Evolutionary conservation across 1,140 invertebrate genomes (phyloP), one percentile per base, ranked within the genome.

Genomic region (Mylabris phalerata): DNA sequence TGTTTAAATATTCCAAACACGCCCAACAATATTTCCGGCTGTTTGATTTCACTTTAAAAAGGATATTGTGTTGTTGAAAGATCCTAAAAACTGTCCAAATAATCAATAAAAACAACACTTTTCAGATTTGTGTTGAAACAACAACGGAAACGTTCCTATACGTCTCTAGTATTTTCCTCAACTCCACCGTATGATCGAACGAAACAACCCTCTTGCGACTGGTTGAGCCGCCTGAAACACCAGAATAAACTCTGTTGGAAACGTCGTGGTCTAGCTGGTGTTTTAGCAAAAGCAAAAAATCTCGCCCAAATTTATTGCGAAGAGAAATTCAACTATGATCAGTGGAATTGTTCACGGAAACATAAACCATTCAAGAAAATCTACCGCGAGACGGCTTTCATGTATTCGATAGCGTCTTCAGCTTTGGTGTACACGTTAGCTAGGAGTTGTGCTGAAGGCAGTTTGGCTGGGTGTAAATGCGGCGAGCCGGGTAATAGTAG

Each of bases 311-410:
- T 59, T 1, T 75, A 80, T 39, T 84, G 82, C 56, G 77, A 81
- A 67, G 76, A 80, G 61, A 74, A 77, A 40, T 84, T 82, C 60
- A 39, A 62, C 64, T 69, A 57, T 60, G 81, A 84, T 61, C 75
- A 81, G 48, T 84, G 82, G 82, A 82, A 83, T 65, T 84, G 82
- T 61, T 80, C 81, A 3, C 9, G 71, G 78, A 25, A 78, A 77
- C 62, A 77, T 24, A 80, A 76, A 60, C 77, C 81, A 51, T 84
- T 83, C 65, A 79, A 80, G 55, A 82, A 80, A 60, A 67, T 82
- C 25, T 84, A 80, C 41, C 79, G 88, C 67, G 90, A 93, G 75
- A 89, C 90, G 47, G 88, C 89, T 0, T 89, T 88, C 57, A 79
- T 92, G 39, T 81, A 92, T 64, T 86, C 88, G 0, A 73, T 93